These are phyloP conservation scores for Diploscapter pachys DNA, from an alignment of 1,140 invertebrate species.

Conservation along the genomic window DNA sequence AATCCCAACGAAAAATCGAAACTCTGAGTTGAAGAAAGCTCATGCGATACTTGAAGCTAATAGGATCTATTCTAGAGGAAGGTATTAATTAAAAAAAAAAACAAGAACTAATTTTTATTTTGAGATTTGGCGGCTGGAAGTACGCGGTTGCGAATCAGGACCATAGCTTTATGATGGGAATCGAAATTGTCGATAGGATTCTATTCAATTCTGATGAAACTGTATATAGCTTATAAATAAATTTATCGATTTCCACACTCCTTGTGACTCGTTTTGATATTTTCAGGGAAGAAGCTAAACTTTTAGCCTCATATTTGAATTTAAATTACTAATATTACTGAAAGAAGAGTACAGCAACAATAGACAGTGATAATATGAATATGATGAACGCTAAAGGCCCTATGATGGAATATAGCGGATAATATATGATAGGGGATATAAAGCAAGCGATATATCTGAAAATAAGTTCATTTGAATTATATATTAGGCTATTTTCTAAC, in stretches of 20 bases:
- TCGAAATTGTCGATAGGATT: conserved; percentile 21
- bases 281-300: background rate
- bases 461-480: background rate
- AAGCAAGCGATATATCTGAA: conserved; percentile 37
- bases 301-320: background rate
- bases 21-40: conserved; percentile 10
- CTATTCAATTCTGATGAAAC: conserved; percentile 19
- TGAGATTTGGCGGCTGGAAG: conserved; percentile 36
- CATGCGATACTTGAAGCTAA: conserved; percentile 26
- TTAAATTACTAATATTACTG: conserved; percentile 9
- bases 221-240: background rate
- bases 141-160: conserved; percentile 35
- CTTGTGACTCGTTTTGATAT: conserved; percentile 6
- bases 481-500: background rate
- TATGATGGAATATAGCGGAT: conserved; percentile 16
- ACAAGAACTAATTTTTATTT: conserved; percentile 14
- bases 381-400: conserved; percentile 33
- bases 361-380: conserved; percentile 32
- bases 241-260: background rate
- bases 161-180: conserved; percentile 35
- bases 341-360: conserved; percentile 28
- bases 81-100: conserved; percentile 10
- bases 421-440: conserved; percentile 30
- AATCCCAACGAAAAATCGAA: conserved; percentile 29
- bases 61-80: conserved; percentile 30